Evolutionary conservation across 2,797 vertebrate genomes (phyloP), one percentile per base, ranked within the genome.

Genomic region (Gallirallus australis): DNA sequence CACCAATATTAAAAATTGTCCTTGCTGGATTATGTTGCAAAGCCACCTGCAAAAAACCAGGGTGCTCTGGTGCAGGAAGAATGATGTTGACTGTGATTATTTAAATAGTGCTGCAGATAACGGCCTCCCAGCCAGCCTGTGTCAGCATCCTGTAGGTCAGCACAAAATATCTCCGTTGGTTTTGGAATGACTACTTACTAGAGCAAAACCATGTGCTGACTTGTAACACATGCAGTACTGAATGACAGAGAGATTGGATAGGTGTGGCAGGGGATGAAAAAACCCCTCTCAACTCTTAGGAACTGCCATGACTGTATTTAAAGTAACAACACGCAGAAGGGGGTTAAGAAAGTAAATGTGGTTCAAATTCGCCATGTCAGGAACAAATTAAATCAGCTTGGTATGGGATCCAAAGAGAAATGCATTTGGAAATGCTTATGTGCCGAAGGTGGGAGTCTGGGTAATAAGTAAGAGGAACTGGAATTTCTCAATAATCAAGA

Each of bases 1-100:
- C 71, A 83, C 53, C 54, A 75, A 70, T 77, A 82, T 13, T 96
- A 95, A 97, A 90, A 95, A 59, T 53, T 85, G 71, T 69, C 77
- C 89, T 97, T 95, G 75, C 89, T 94, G 89, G 93, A 92, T 72
- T 64, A 45, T 93, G 85, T 91, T 80, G 60, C 66, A 90, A 96
- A 94, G 75, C 96, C 96, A 98, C 93, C 97, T 98, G 97, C 89
- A 94, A 96, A 45, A 37, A 97, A 97, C 85, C 94, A 97, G 69
- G 94, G 82, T 8, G 37, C 81, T 95, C 66, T 59, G n/a, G 88
- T 2, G 7, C 86, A 90, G 87, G 86, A 88, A 93, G 92, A 95
- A 64, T 0, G 24, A 83, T 30, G 47, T 33, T 90, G 88, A 96
- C 88, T 77, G 89, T 19, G 57, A 47, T 78, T 96, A 95, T 95